A percentile compares a stretch with the other conserved stretches of the same genome.
Conservation (phyloP, 2,888 invertebrate genomes). For the Sthenelais limicola region DNA sequence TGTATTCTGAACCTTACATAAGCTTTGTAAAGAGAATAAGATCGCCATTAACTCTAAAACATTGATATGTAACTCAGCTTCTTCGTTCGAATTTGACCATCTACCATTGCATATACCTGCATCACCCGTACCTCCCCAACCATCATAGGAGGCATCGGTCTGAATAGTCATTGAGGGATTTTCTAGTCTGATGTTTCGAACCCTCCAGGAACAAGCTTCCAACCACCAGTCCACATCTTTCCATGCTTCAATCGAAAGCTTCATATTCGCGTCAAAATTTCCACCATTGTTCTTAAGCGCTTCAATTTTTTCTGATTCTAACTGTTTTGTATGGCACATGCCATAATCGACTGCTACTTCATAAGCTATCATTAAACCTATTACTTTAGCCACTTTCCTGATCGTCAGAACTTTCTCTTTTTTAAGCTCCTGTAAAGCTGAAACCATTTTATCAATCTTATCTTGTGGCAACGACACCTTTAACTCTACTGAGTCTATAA, state of each 20-base stretch:
- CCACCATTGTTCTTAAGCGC: background rate
- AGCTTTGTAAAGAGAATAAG: background rate
- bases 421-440: background rate
- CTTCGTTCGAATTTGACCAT: background rate
- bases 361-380: background rate
- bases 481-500: background rate
- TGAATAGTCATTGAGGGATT: background rate
- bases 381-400: background rate
- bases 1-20: background rate
- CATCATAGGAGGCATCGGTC: background rate
- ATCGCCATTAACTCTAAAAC: slow-evolving; percentile 9
- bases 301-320: background rate
- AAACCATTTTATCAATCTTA: background rate
- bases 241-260: background rate
- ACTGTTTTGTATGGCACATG: background rate
- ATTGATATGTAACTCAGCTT: background rate
- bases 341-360: background rate
- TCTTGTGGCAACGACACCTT: background rate
- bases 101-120: background rate
- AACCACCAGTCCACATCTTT: slow-evolving; percentile 2
- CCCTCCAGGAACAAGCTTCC: background rate
- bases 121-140: background rate
- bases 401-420: background rate
- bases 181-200: background rate
- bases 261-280: background rate